Evolutionary conservation across 2,113 vertebrate species (phyloP).

Genomic region (Xenopus borealis): DNA sequence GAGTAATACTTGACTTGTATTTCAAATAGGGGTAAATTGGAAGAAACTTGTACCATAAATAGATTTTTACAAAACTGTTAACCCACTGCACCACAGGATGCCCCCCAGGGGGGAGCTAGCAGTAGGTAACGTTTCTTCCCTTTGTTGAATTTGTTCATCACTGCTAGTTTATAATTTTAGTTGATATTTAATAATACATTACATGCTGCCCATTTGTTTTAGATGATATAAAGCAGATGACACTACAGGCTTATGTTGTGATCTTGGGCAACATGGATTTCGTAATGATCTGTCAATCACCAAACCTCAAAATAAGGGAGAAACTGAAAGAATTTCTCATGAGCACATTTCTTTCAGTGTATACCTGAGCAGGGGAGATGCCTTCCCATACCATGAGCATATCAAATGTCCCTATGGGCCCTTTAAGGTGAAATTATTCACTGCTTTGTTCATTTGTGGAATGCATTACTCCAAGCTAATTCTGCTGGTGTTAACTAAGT

Average conservation of each 20-base stretch:
- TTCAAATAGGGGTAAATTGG: too few relatives aligned
- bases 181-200: neutral
- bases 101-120: neutral
- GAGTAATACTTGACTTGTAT: too few relatives aligned
- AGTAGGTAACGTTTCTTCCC: neutral
- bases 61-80: too few relatives aligned
- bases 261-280: conserved; percentile 11
- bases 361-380: neutral
- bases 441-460: conserved; percentile 1
- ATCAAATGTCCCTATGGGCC: neutral
- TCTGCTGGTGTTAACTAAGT: neutral
- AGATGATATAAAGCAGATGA: neutral
- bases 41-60: too few relatives aligned
- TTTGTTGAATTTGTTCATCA: neutral
- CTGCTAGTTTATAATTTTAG: neutral
- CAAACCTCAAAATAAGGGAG: neutral
- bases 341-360: conserved; percentile 1
- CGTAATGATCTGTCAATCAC: neutral
- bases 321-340: neutral
- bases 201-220: conserved; percentile 17
- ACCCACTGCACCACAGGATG: too few relatives aligned
- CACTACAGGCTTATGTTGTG: conserved; percentile 7
- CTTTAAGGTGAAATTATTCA: neutral
- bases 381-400: neutral
- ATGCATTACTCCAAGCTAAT: neutral